Percentiles rank a stretch among this genome's conserved stretches.
These are phyloP conservation scores for Drosophila infuscata DNA, from an alignment of 2,888 invertebrate genomes.

Conservation along the genomic window DNA sequence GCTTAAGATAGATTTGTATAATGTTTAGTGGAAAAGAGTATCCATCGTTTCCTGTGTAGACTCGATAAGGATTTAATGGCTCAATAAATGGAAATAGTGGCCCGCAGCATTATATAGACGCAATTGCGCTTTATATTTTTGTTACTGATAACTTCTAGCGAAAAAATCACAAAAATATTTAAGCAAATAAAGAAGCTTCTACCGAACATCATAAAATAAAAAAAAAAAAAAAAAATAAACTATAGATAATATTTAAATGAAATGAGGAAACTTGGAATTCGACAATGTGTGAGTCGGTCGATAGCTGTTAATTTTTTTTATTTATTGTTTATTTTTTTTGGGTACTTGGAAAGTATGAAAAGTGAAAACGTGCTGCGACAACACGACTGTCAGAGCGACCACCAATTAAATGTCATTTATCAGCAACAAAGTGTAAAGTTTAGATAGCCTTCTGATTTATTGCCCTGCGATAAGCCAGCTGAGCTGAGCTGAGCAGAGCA, in stretches of 20 bases:
- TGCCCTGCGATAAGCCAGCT: constrained; percentile 69
- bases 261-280: constrained; percentile 8
- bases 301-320: background rate
- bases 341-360: constrained; percentile 19
- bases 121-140: constrained; percentile 29
- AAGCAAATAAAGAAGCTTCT: constrained; percentile 69
- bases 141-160: constrained; percentile 43
- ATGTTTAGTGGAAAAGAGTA: constrained; percentile 2
- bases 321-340: background rate
- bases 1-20: constrained; percentile 10
- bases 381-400: constrained; percentile 32
- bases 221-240: constrained; percentile 7
- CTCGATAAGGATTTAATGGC: constrained; percentile 27
- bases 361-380: constrained; percentile 67
- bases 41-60: constrained; percentile 6
- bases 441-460: constrained; percentile 84
- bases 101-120: constrained; percentile 39
- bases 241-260: constrained; percentile 32
- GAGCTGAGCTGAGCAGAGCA: constrained; percentile 5
- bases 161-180: constrained; percentile 63
- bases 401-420: constrained; percentile 80
- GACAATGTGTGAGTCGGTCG: background rate
- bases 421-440: constrained; percentile 77
- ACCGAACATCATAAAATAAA: constrained; percentile 39
- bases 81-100: constrained; percentile 30